Evolutionary conservation across 1,140 invertebrate genomes (phyloP).

Genomic region (Drosophila parabipectinata): DNA sequence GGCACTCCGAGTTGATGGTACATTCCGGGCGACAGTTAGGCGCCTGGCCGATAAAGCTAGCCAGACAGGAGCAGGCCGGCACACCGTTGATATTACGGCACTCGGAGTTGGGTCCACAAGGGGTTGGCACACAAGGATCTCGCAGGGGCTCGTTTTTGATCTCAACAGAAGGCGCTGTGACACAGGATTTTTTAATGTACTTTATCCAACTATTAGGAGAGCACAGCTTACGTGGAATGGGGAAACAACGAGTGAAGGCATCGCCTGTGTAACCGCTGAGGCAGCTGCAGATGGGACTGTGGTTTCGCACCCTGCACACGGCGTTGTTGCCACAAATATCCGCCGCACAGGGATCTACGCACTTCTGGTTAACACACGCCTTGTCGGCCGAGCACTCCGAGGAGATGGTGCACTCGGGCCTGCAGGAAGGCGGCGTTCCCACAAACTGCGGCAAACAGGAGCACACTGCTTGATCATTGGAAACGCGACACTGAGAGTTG

Average conservation of each 20-base stretch:
- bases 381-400: slow-evolving; percentile 87
- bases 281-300: slow-evolving; percentile 89
- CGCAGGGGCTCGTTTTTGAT: slow-evolving; percentile 85
- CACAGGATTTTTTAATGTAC: slow-evolving; percentile 38
- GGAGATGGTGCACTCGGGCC: slow-evolving; percentile 88
- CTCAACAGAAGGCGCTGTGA: slow-evolving; percentile 87
- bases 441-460: slow-evolving; percentile 87
- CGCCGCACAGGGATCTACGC: slow-evolving; percentile 87
- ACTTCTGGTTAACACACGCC: slow-evolving; percentile 89
- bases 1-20: slow-evolving; percentile 92
- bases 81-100: slow-evolving; percentile 89
- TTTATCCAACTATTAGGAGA: no score
- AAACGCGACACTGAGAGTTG: slow-evolving; percentile 87
- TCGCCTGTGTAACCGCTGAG: slow-evolving; percentile 87
- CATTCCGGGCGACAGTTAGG: slow-evolving; percentile 93
- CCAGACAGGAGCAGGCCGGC: slow-evolving; percentile 91
- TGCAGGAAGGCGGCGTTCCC: slow-evolving; percentile 87
- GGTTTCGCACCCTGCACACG: slow-evolving; percentile 90
- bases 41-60: slow-evolving; percentile 90
- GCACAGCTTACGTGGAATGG: slow-evolving; percentile 86
- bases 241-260: slow-evolving; percentile 87
- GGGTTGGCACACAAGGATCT: slow-evolving; percentile 91
- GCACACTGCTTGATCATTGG: slow-evolving; percentile 87
- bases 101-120: slow-evolving; percentile 92
- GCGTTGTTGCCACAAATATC: slow-evolving; percentile 89